Evolutionary conservation across 2,113 vertebrate species (phyloP).

Genomic region (Camelus bactrianus): DNA sequence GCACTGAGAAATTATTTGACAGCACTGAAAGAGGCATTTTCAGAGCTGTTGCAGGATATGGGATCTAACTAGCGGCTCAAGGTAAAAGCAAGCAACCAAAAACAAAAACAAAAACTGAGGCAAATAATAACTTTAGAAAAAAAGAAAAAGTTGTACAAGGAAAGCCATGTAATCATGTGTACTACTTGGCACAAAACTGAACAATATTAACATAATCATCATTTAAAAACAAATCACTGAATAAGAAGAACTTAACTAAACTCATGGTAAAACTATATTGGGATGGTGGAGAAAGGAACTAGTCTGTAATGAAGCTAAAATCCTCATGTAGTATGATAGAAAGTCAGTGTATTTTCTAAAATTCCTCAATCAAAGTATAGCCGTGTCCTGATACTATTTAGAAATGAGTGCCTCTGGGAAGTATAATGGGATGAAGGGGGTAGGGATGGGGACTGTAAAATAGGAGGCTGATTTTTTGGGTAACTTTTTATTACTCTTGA

Average conservation of each 20-base stretch:
- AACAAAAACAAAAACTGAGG: neutral
- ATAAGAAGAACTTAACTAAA: neutral
- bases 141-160: neutral
- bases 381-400: neutral
- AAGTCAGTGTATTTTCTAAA: neutral
- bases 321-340: neutral
- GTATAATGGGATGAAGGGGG: neutral
- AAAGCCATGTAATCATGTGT: neutral
- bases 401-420: neutral
- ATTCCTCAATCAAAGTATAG: neutral
- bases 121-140: slow-evolving; percentile 9
- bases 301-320: neutral
- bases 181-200: neutral
- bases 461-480: neutral
- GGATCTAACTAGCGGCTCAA: neutral
- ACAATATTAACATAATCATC: neutral
- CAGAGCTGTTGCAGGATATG: neutral
- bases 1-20: neutral
- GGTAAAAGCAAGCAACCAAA: neutral
- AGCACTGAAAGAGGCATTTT: neutral
- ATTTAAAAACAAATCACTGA: neutral
- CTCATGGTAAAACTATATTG: neutral
- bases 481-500: neutral
- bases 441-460: neutral
- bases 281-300: neutral